Conservation (phyloP, 2,113 vertebrate genomes). For the Atrichornis clamosus region DNA sequence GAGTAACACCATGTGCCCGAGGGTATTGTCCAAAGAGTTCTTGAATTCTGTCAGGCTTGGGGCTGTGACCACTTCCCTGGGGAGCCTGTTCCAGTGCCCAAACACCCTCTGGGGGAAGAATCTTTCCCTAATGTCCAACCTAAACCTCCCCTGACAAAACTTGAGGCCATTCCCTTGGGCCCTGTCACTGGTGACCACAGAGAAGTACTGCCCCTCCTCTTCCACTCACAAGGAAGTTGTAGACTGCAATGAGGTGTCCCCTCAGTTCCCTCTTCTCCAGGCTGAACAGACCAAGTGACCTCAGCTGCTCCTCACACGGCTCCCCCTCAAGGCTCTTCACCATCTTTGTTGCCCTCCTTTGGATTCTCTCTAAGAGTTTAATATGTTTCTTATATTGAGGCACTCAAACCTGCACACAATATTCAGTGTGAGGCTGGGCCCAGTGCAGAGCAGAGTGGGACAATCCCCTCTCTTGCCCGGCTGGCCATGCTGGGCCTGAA, state of each 20-base stretch:
- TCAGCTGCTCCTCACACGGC: rapidly evolving
- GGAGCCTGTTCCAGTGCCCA: not conserved
- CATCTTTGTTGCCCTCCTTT: not conserved
- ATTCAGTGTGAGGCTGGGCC: rapidly evolving
- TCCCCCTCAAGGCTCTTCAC: not conserved
- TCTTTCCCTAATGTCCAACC: too few species aligned
- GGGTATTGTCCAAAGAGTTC: not conserved
- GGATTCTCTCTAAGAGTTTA: not conserved
- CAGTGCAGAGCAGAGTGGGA: not conserved
- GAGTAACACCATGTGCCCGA: not conserved
- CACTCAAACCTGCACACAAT: rapidly evolving
- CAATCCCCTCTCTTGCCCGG: not conserved
- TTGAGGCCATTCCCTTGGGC: not conserved
- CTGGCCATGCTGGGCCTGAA: not conserved
- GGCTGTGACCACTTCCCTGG: not conserved
- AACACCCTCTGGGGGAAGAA: not conserved
- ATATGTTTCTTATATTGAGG: not conserved
- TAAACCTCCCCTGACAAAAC: not conserved
- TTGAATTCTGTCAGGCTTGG: not conserved
- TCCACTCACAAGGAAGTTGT: not conserved
- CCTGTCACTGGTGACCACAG: not conserved
- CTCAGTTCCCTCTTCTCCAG: not conserved
- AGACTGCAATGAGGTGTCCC: not conserved
- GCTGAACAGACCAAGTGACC: not conserved
- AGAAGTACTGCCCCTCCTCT: too few species aligned